A percentile compares a stretch with the other conserved stretches of the same genome.
Evolutionary conservation across 2,113 vertebrate genomes (phyloP).

Genomic region (Murina feae): DNA sequence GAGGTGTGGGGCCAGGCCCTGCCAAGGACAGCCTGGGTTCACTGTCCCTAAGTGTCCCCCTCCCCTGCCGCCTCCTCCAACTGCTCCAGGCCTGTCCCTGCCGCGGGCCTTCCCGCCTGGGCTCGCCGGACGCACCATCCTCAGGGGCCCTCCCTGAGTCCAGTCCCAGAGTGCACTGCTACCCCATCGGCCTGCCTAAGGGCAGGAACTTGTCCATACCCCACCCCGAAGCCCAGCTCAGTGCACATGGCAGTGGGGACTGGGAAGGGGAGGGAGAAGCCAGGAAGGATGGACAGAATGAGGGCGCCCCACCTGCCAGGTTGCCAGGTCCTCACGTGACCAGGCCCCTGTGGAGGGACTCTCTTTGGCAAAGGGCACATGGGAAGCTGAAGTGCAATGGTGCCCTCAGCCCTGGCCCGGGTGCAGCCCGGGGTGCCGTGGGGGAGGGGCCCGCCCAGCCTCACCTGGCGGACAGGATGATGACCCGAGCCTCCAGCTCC

Average conservation of each 20-base stretch:
- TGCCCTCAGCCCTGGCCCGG: background rate
- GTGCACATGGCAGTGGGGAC: background rate
- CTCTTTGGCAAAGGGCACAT: background rate
- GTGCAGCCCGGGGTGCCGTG: accelerated
- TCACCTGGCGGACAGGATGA: slow-evolving; percentile 98
- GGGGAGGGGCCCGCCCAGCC: background rate
- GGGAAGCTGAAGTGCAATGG: background rate
- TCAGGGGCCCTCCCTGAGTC: background rate
- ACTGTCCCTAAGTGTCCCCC: background rate
- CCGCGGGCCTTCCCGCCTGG: background rate
- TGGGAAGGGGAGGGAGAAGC: background rate
- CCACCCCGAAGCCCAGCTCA: background rate
- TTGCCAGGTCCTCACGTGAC: background rate
- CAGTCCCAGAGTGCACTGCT: too few relatives aligned
- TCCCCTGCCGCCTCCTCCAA: accelerated
- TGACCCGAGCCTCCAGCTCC: slow-evolving; percentile 97
- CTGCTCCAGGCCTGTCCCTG: background rate
- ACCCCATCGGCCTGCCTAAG: background rate
- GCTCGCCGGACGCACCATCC: background rate
- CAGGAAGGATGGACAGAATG: background rate
- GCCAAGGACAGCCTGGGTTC: background rate
- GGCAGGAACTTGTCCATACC: background rate
- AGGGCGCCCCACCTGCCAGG: background rate
- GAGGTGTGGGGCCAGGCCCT: background rate
- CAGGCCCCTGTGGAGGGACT: accelerated